These are phyloP conservation scores for Caenorhabditis becei DNA, from an alignment of 2,888 invertebrate species.

Conservation along the genomic window DNA sequence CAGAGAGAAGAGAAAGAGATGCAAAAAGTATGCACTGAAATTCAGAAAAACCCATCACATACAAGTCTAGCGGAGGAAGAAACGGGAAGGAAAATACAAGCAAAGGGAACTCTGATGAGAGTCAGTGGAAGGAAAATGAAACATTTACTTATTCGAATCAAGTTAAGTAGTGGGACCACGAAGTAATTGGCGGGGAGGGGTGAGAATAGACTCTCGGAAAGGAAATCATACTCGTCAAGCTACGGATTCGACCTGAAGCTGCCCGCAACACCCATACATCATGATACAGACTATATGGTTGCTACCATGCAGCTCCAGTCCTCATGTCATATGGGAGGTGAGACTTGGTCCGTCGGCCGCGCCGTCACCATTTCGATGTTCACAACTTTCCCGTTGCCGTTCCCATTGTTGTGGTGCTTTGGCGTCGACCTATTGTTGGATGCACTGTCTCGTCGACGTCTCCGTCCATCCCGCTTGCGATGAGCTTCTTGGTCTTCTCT, in stretches of 20 bases:
- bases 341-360: slow-evolving; percentile 16
- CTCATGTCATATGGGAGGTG: slow-evolving; percentile 62
- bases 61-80: slow-evolving; percentile 45
- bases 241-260: slow-evolving; percentile 45
- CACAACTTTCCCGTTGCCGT: slow-evolving; percentile 52
- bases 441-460: slow-evolving; percentile 27
- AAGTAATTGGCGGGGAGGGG: slow-evolving; percentile 14
- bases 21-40: slow-evolving; percentile 21
- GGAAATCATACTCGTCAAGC: slow-evolving; percentile 8
- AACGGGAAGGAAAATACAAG: slow-evolving; percentile 7
- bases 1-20: slow-evolving; percentile 10
- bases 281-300: slow-evolving; percentile 52
- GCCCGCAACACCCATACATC: slow-evolving; percentile 54
- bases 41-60: slow-evolving; percentile 37
- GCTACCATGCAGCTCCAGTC: slow-evolving; percentile 62
- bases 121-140: slow-evolving; percentile 7
- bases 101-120: slow-evolving; percentile 6
- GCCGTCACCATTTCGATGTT: slow-evolving; percentile 49
- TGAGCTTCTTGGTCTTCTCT: slow-evolving; percentile 42
- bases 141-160: not conserved
- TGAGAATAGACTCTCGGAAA: slow-evolving; percentile 2
- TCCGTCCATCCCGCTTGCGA: slow-evolving; percentile 17
- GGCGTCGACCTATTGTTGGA: slow-evolving; percentile 28
- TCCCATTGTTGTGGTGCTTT: slow-evolving; percentile 33
- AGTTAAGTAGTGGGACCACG: slow-evolving; percentile 15